Evolutionary conservation across 2,797 vertebrate genomes (phyloP).

Genomic region (Pyrocephalus nanus): DNA sequence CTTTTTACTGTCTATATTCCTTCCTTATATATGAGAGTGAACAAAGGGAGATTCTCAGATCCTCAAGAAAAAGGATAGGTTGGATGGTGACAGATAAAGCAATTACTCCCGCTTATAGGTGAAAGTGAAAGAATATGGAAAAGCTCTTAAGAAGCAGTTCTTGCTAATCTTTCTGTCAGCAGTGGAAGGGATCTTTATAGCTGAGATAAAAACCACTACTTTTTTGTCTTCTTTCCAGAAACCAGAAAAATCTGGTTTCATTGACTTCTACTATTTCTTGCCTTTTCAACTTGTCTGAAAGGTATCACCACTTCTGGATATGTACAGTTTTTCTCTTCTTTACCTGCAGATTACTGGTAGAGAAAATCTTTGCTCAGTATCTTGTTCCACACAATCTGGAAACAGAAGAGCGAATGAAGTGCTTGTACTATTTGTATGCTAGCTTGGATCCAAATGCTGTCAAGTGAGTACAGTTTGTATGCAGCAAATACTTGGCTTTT

Average conservation of each 20-base stretch:
- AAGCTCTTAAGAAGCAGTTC: neutral
- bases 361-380: slow-evolving; percentile 99
- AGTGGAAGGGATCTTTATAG: neutral
- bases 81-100: neutral
- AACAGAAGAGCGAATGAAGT: slow-evolving; percentile 99
- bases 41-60: neutral
- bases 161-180: neutral
- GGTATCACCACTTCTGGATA: neutral
- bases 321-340: neutral
- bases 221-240: neutral
- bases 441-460: slow-evolving; percentile 98
- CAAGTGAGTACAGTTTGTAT: slow-evolving; percentile 82
- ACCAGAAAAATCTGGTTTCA: neutral
- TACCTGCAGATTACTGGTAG: slow-evolving; percentile 88
- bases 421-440: slow-evolving; percentile 98
- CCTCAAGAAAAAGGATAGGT: neutral
- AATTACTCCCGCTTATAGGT: neutral
- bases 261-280: neutral
- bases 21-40: neutral
- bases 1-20: neutral
- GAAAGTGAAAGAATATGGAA: neutral
- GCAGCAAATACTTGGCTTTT: neutral
- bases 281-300: neutral
- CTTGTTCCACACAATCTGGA: slow-evolving; percentile 98
- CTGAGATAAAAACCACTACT: neutral